Evolutionary conservation across 2,888 invertebrate genomes (phyloP).

Genomic region (Archips crataeganus): DNA sequence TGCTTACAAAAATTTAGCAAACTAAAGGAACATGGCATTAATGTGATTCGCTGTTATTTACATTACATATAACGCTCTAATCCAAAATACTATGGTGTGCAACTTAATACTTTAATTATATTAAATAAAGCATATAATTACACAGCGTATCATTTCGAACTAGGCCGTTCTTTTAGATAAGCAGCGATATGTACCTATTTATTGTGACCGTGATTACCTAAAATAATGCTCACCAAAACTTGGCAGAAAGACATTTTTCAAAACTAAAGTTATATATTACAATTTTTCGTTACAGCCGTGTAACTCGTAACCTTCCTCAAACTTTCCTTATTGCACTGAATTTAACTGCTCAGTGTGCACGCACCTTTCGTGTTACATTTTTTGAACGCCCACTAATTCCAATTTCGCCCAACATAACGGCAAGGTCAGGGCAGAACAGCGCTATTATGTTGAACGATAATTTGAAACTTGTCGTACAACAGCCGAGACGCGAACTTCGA

Average conservation of each 20-base stretch:
- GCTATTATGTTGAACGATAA: slow-evolving; percentile 72
- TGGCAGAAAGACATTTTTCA: no score
- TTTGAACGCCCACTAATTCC: slow-evolving; percentile 23
- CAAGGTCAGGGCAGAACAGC: slow-evolving; percentile 67
- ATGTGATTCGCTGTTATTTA: not conserved
- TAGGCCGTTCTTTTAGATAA: no score
- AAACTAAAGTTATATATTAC: no score
- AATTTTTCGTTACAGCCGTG: not conserved
- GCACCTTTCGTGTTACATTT: slow-evolving; percentile 9
- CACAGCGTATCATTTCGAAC: no score
- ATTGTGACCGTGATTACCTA: no score
- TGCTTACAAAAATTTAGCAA: not conserved
- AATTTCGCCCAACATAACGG: slow-evolving; percentile 53
- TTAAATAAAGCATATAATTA: no score
- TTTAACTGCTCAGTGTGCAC: slow-evolving; percentile 26
- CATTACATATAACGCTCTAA: no score
- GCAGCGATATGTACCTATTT: no score
- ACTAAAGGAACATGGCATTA: not conserved
- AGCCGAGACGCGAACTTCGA: slow-evolving; percentile 56
- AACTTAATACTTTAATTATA: no score
- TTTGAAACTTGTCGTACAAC: slow-evolving; percentile 73
- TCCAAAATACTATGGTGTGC: no score
- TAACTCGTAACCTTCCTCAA: slow-evolving; percentile 14
- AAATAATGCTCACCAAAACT: no score
- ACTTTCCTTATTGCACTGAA: not conserved